These are phyloP conservation scores for Netelia inedita DNA, from an alignment of 2,888 invertebrate species.

Conservation along the genomic window DNA sequence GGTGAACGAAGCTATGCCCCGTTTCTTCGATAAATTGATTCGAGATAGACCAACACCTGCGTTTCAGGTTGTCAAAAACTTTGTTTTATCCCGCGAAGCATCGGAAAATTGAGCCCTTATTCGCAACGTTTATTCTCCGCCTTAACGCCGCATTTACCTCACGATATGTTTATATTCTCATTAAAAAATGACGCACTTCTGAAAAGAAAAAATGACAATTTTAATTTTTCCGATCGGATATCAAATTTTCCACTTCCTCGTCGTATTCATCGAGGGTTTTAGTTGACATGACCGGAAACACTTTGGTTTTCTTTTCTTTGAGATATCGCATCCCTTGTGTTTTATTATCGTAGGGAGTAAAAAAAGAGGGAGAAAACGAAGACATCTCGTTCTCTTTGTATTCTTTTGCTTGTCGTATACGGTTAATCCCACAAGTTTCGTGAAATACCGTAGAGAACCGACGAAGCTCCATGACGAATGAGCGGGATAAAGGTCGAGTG, in stretches of 20 bases:
- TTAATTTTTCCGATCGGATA: too few relatives aligned
- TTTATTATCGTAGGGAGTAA: background rate
- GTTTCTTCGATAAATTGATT: constrained; percentile 62
- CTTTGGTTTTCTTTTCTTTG: background rate
- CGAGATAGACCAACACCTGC: constrained; percentile 42
- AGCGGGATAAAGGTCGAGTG: constrained; percentile 55
- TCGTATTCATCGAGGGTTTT: background rate
- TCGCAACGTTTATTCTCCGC: background rate
- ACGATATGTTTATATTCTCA: too few relatives aligned
- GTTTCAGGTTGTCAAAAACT: constrained; percentile 43
- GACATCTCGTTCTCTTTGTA: background rate
- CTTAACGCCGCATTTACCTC: too few relatives aligned
- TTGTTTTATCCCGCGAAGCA: constrained; percentile 23
- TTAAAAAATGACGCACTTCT: too few relatives aligned
- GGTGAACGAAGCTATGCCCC: constrained; percentile 9
- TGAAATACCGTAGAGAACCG: constrained; percentile 41
- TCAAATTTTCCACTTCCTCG: background rate
- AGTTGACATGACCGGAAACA: background rate
- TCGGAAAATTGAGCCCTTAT: background rate
- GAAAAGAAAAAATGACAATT: too few relatives aligned
- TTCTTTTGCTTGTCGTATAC: background rate
- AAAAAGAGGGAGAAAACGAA: constrained; percentile 17
- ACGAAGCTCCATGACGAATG: constrained; percentile 62
- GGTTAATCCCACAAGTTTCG: constrained; percentile 23
- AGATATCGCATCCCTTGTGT: background rate